These are phyloP conservation scores for Scortum barcoo DNA, from an alignment of 2,113 vertebrate genomes.

Conservation along the genomic window DNA sequence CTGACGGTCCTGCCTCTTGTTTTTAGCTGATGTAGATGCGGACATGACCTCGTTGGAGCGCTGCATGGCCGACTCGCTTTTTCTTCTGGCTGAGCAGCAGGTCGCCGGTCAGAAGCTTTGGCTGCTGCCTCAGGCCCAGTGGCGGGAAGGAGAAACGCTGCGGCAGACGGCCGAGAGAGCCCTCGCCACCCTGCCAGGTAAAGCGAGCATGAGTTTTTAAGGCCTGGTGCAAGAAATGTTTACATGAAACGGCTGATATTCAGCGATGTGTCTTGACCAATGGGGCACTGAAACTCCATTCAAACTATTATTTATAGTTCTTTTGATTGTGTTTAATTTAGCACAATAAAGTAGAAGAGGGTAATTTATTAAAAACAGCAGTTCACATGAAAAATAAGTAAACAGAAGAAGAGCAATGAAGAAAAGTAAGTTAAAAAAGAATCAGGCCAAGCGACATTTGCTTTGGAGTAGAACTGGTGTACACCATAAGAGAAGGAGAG, in stretches of 20 bases:
- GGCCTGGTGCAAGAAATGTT: background rate
- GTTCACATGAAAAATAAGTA: too few relatives aligned
- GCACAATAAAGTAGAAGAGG: too few relatives aligned
- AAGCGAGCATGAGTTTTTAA: background rate
- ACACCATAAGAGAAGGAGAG: too few relatives aligned
- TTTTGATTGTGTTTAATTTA: background rate
- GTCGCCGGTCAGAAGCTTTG: slow-evolving; percentile 88
- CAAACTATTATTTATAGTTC: background rate
- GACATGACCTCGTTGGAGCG: slow-evolving; percentile 85
- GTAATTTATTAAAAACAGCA: too few relatives aligned
- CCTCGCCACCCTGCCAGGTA: slow-evolving; percentile 88
- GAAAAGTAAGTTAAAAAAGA: too few relatives aligned
- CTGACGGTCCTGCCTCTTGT: slow-evolving; percentile 37
- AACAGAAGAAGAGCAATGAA: too few relatives aligned
- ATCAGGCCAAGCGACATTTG: too few relatives aligned
- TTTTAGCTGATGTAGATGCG: slow-evolving; percentile 85
- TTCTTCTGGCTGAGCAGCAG: slow-evolving; percentile 90
- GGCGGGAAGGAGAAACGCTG: slow-evolving; percentile 92
- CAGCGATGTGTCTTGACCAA: too few relatives aligned
- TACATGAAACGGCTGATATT: background rate
- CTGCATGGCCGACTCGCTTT: slow-evolving; percentile 88
- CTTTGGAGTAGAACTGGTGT: too few relatives aligned
- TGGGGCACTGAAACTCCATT: background rate
- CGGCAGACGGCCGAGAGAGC: slow-evolving; percentile 90
- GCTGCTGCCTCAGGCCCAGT: slow-evolving; percentile 92